Base-by-base conservation (phyloP, 2,797 vertebrate genomes). In the Dallia pectoralis region DNA sequence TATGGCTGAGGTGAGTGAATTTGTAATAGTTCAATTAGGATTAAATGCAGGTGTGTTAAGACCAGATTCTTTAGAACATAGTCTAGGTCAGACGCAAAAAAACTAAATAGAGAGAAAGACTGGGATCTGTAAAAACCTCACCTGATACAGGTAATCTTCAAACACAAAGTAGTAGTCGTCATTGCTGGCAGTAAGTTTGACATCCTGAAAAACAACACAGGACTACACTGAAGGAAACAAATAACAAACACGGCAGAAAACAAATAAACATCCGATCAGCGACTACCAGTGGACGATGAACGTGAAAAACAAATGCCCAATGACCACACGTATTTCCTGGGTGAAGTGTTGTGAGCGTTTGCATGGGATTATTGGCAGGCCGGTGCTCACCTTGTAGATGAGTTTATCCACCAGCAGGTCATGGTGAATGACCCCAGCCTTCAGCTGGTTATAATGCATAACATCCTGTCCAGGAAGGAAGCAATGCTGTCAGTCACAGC, bases 81-180 rank as follows among this genome's bases (percentile, higher is more conserved):
- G n/a, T n/a, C n/a, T n/a, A n/a, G n/a, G n/a, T n/a, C n/a, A n/a
- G n/a, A n/a, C n/a, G n/a, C n/a, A n/a, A 8, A n/a, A 3, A 27
- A 47, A 32, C 7, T 27, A 9, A 9, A 19, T 1, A 25, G 40
- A 9, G 27, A 22, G 47, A 22, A 2, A 16, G 47, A 51, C 1
- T 19, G 67, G 1, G 47, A 16, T 3, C 36, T 0, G 2, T 11
- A 16, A 4, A 48, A 5, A 51, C 16, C 83, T 59, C 86, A 99
- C 97, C 95, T 99, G 98, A 91, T 99, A 99, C 73, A 99, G 94
- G 90, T 97, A 99, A 86, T 99, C 97, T 89, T 99, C 98, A 94
- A 99, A 99, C 73, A 99, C 98, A 94, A 99, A 99, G 91, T 99
- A 99, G 87, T 99, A 97, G 92, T 99, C 98, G 63, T 99, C 98